Evolutionary conservation across 2,888 invertebrate species (phyloP).

Genomic region (Odontocerum albicorne): DNA sequence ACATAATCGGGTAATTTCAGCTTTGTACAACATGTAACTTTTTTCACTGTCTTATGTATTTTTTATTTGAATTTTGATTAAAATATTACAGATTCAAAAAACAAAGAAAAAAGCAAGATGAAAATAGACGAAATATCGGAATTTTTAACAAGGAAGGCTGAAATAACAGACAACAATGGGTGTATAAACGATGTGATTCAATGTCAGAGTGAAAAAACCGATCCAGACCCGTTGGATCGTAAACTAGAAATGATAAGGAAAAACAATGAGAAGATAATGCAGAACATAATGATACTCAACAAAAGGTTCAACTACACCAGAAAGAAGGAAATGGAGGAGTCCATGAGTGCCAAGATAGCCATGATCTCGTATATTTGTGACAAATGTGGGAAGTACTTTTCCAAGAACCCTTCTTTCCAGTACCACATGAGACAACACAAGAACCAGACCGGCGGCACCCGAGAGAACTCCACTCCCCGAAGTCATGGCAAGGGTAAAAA

Average conservation of each 20-base stretch:
- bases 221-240: conserved; percentile 43
- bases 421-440: conserved; percentile 48
- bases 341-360: conserved; percentile 45
- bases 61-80: background rate
- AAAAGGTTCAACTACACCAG: conserved; percentile 52
- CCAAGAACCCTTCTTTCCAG: conserved; percentile 52
- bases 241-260: conserved; percentile 53
- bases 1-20: background rate
- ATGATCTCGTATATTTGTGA: conserved; percentile 47
- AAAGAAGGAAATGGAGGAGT: conserved; percentile 50
- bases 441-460: conserved; percentile 14
- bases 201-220: background rate
- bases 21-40: conserved; percentile 4
- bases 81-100: background rate
- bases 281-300: conserved; percentile 54
- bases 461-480: background rate
- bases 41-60: background rate
- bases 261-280: conserved; percentile 55
- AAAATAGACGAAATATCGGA: conserved; percentile 26
- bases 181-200: background rate
- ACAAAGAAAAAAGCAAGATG: conserved; percentile 13
- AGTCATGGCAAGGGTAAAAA: conserved; percentile 46
- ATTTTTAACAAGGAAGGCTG: conserved; percentile 14
- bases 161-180: conserved; percentile 4
- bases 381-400: conserved; percentile 53